Percentiles rank a stretch among this genome's conserved stretches.
Evolutionary conservation across 2,888 invertebrate species (phyloP).

Genomic region (Strigamia crassipes): DNA sequence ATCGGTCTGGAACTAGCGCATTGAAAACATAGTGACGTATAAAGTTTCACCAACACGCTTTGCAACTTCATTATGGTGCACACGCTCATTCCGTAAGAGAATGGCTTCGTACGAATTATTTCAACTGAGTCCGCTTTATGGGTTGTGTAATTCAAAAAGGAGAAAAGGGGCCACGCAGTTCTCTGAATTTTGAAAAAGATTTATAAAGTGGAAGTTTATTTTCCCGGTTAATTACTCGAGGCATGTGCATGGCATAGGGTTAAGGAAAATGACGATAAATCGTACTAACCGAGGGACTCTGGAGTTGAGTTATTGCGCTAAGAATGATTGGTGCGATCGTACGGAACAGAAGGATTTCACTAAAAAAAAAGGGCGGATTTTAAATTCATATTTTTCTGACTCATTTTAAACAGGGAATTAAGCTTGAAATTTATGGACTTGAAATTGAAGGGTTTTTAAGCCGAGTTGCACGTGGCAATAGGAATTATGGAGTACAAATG

Average conservation of each 20-base stretch:
- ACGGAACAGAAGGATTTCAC: not conserved
- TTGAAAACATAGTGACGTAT: constrained; percentile 27
- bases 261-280: not conserved
- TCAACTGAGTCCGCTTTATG: not conserved
- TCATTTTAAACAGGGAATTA: not conserved
- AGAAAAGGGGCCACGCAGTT: not conserved
- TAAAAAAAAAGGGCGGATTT: not conserved
- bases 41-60: not conserved
- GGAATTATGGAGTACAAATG: too few relatives aligned
- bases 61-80: not conserved
- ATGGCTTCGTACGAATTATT: not conserved
- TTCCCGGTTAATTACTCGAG: constrained; percentile 1
- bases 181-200: not conserved
- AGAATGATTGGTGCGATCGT: constrained; percentile 3
- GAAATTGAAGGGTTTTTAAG: not conserved
- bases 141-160: constrained; percentile 11
- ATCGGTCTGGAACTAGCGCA: constrained; percentile 5
- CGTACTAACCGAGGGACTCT: not conserved
- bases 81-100: not conserved
- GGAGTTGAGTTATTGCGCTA: not conserved
- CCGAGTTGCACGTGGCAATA: not conserved
- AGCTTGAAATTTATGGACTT: not conserved
- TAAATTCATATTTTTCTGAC: not conserved
- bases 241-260: constrained; percentile 1
- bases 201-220: constrained; percentile 26